phyloP scores from a whole-genome alignment of 2,797 vertebrate genomes.

The Rhinichthys osculus region DNA sequence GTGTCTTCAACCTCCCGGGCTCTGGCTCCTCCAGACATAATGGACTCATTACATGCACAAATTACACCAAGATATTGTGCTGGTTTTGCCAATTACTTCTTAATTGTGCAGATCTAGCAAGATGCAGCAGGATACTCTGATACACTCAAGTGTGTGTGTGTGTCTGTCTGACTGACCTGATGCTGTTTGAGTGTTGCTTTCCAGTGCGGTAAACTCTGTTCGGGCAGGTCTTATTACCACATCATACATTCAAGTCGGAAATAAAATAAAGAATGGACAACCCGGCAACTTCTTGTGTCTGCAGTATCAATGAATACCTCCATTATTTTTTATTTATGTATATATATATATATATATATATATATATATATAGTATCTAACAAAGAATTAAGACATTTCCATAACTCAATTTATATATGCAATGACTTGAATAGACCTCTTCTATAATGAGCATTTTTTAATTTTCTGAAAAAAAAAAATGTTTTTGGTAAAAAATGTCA shows the following conservation, averaged over 20 bases:
- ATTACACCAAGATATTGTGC: slow-evolving; percentile 51
- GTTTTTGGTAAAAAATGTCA: background rate
- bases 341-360: no score
- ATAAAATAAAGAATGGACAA: background rate
- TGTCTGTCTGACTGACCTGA: background rate
- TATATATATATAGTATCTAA: background rate
- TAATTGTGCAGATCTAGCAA: slow-evolving; percentile 49
- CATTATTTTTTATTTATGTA: no score
- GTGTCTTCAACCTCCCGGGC: slow-evolving; percentile 35
- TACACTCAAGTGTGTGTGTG: slow-evolving; percentile 13
- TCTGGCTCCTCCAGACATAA: slow-evolving; percentile 38
- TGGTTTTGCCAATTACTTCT: slow-evolving; percentile 43
- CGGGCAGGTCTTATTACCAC: background rate
- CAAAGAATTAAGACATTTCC: background rate
- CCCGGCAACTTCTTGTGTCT: background rate
- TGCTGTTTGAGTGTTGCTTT: background rate
- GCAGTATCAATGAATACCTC: background rate
- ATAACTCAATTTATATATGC: background rate
- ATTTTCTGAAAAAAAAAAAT: background rate
- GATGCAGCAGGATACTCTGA: slow-evolving; percentile 24
- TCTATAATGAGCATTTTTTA: background rate
- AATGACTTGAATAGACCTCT: background rate
- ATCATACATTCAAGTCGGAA: background rate
- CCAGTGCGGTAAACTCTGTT: background rate
- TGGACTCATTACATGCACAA: slow-evolving; percentile 58